Conservation (phyloP, 2,888 invertebrate species). For the Andricus curvator region DNA sequence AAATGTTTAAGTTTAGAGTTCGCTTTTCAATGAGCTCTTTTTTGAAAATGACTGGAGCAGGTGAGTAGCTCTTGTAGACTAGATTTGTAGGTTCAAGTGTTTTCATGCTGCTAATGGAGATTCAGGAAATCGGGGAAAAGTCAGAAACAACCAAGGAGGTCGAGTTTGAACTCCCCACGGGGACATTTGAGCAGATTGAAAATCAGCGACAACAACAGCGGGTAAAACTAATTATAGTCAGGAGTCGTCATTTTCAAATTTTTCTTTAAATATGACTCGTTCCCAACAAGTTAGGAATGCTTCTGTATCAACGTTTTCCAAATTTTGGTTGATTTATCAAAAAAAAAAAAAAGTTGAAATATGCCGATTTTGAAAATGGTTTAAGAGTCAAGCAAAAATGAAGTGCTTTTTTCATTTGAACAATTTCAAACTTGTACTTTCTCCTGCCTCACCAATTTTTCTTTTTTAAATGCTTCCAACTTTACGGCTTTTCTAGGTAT, state of each 20-base stretch:
- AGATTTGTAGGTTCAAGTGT: constrained; percentile 77
- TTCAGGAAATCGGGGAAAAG: constrained; percentile 68
- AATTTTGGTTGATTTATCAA: background rate
- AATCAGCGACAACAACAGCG: constrained; percentile 73
- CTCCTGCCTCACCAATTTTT: too few species aligned
- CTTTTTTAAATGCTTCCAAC: too few species aligned
- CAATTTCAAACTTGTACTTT: too few species aligned
- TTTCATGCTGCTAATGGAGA: constrained; percentile 77
- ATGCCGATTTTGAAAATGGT: too few species aligned
- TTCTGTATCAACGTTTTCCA: background rate
- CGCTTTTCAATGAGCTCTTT: constrained; percentile 33
- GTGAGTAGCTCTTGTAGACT: constrained; percentile 75
- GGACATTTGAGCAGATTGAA: constrained; percentile 68
- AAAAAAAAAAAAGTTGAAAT: too few species aligned
- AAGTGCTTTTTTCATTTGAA: too few species aligned
- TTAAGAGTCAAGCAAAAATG: too few species aligned
- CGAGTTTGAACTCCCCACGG: constrained; percentile 67
- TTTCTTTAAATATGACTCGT: background rate
- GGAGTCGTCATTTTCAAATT: constrained; percentile 38
- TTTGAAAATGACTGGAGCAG: constrained; percentile 44
- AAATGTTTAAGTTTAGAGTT: constrained; percentile 3
- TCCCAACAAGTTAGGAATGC: background rate
- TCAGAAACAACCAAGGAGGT: constrained; percentile 66
- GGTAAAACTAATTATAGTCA: constrained; percentile 68
- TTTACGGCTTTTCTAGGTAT: too few species aligned